Evolutionary conservation across 2,797 vertebrate species (phyloP).

Genomic region (Poeciliopsis paucimaculata): DNA sequence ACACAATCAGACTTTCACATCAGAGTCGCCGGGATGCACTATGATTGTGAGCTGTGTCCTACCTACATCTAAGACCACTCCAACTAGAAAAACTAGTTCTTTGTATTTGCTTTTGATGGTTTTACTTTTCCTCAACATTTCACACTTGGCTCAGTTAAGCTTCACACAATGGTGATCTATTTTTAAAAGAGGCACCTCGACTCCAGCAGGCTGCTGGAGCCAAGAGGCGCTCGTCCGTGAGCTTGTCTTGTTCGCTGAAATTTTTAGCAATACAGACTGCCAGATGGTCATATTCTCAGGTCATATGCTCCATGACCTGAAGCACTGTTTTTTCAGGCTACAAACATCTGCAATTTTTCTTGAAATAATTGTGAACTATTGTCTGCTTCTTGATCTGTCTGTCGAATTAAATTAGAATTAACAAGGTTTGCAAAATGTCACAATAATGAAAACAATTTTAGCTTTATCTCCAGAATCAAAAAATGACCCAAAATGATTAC

Average conservation of each 20-base stretch:
- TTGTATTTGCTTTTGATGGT: conserved; percentile 15
- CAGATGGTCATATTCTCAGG: conserved; percentile 73
- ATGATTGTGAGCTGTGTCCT: conserved; percentile 47
- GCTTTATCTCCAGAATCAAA: background rate
- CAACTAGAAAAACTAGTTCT: conserved; percentile 28
- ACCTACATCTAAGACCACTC: conserved; percentile 33
- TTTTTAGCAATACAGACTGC: conserved; percentile 55
- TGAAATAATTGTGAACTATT: background rate
- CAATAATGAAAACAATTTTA: background rate
- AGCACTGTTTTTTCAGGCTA: background rate
- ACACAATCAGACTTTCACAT: conserved; percentile 29
- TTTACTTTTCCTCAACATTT: conserved; percentile 21
- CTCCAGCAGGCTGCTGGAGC: conserved; percentile 61
- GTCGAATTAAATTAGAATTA: background rate
- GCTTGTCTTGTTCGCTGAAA: conserved; percentile 43
- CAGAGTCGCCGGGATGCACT: conserved; percentile 45
- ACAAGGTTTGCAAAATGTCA: background rate
- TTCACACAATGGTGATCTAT: conserved; percentile 55
- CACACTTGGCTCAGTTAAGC: conserved; percentile 16
- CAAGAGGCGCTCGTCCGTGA: conserved; percentile 54
- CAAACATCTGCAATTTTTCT: background rate
- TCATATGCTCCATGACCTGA: conserved; percentile 58
- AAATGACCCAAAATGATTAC: background rate
- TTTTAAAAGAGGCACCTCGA: conserved; percentile 70
- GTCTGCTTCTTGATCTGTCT: background rate